These are phyloP conservation scores for Mycalesis mineus DNA, from an alignment of 2,888 invertebrate species.

Conservation along the genomic window DNA sequence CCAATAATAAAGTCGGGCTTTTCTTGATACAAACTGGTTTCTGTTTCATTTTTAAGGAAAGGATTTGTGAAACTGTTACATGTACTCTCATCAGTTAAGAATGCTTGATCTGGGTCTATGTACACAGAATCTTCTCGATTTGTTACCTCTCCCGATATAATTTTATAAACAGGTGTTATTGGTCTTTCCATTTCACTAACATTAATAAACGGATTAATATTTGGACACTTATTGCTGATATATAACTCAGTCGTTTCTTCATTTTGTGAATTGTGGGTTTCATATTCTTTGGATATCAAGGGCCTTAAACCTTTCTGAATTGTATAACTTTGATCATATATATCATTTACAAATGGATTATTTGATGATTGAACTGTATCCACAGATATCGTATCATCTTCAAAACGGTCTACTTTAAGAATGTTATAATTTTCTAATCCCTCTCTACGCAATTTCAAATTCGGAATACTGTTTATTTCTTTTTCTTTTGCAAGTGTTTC, in stretches of 20 bases:
- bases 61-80: slow-evolving; percentile 62
- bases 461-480: not conserved
- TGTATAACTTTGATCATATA: slow-evolving; percentile 45
- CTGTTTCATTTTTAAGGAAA: slow-evolving; percentile 40
- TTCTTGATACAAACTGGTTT: slow-evolving; percentile 13
- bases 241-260: slow-evolving; percentile 44
- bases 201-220: slow-evolving; percentile 26
- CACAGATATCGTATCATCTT: slow-evolving; percentile 42
- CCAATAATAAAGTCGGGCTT: slow-evolving; percentile 71
- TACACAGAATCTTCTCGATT: slow-evolving; percentile 49
- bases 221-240: slow-evolving; percentile 8
- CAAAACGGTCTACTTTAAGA: slow-evolving; percentile 39
- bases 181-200: slow-evolving; percentile 45
- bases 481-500: slow-evolving; percentile 19
- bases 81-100: slow-evolving; percentile 41
- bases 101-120: slow-evolving; percentile 41
- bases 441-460: slow-evolving; percentile 28
- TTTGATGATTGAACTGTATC: slow-evolving; percentile 42
- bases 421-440: slow-evolving; percentile 41
- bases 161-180: slow-evolving; percentile 66
- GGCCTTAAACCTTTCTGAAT: slow-evolving; percentile 53
- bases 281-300: slow-evolving; percentile 59
- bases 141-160: slow-evolving; percentile 51
- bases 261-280: slow-evolving; percentile 60
- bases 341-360: slow-evolving; percentile 58